Evolutionary conservation across 2,797 vertebrate genomes (phyloP).

Genomic region (Lemur catta): DNA sequence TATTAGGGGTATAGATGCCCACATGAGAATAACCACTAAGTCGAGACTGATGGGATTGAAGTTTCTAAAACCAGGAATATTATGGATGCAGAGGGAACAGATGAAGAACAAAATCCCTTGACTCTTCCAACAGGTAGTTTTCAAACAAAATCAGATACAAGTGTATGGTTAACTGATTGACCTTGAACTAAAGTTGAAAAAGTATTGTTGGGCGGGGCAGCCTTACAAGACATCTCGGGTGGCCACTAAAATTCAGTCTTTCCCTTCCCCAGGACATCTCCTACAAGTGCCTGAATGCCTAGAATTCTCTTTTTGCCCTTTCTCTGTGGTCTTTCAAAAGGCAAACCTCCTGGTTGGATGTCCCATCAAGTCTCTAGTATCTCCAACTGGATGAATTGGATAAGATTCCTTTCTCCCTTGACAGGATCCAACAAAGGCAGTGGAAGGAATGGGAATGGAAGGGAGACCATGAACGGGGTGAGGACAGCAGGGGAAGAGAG

Average conservation of each 20-base stretch:
- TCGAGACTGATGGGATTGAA: not conserved
- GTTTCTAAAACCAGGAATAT: not conserved
- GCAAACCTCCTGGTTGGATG: not conserved
- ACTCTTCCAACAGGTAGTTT: not conserved
- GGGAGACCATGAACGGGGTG: not conserved
- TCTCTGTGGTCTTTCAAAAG: not conserved
- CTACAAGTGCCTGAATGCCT: not conserved
- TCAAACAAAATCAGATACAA: not conserved
- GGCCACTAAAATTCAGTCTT: not conserved
- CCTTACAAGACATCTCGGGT: not conserved
- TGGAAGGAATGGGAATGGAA: not conserved
- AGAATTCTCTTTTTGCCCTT: not conserved
- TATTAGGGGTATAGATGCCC: not conserved
- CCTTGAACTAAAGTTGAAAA: not conserved
- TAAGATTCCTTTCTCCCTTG: not conserved
- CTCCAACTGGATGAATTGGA: not conserved
- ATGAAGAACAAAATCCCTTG: not conserved
- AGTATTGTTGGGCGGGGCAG: not conserved
- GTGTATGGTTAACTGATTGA: not conserved
- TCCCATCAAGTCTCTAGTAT: not conserved
- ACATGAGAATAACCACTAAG: not conserved
- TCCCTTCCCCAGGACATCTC: not conserved
- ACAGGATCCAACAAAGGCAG: not conserved
- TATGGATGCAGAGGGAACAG: too few species aligned
- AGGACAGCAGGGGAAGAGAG: not conserved